Conservation (phyloP, 2,888 invertebrate species). For the Odontocerum albicorne region DNA sequence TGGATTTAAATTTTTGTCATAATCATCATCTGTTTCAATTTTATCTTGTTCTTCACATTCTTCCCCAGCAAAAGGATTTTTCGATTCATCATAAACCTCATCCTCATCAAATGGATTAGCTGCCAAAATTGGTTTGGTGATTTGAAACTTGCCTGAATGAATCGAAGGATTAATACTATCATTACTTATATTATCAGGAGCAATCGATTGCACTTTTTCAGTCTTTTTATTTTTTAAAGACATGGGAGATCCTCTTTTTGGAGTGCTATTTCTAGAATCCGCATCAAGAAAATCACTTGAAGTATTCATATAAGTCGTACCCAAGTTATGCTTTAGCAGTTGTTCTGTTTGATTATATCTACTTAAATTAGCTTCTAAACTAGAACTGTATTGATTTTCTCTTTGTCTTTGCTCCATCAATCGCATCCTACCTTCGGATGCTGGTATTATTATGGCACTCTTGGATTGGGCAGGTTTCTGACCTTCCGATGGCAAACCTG, state of each 20-base stretch:
- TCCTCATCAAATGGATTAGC: slow-evolving; percentile 37
- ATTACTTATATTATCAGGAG: slow-evolving; percentile 3
- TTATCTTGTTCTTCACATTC: slow-evolving; percentile 60
- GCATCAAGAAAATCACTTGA: slow-evolving; percentile 28
- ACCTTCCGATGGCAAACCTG: slow-evolving; percentile 14
- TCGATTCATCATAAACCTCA: slow-evolving; percentile 34
- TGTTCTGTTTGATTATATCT: slow-evolving; percentile 31
- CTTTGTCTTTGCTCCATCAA: slow-evolving; percentile 47
- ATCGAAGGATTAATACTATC: slow-evolving; percentile 5
- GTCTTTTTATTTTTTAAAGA: slow-evolving; percentile 22
- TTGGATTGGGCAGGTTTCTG: slow-evolving; percentile 25
- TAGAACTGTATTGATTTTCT: slow-evolving; percentile 57
- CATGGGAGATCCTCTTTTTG: slow-evolving; percentile 28
- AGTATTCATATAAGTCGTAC: slow-evolving; percentile 21
- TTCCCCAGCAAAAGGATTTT: slow-evolving; percentile 49
- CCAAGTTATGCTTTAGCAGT: slow-evolving; percentile 34
- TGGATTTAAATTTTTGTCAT: slow-evolving; percentile 77
- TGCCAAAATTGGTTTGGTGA: slow-evolving; percentile 4
- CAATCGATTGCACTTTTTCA: slow-evolving; percentile 1
- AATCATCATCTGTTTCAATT: slow-evolving; percentile 61
- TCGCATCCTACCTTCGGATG: slow-evolving; percentile 62
- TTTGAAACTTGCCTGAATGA: background rate
- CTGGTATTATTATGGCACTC: slow-evolving; percentile 52
- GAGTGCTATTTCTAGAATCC: slow-evolving; percentile 32
- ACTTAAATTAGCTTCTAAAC: slow-evolving; percentile 62